phyloP scores from a whole-genome alignment of 1,140 invertebrate species.

The Dicyema japonicum region DNA sequence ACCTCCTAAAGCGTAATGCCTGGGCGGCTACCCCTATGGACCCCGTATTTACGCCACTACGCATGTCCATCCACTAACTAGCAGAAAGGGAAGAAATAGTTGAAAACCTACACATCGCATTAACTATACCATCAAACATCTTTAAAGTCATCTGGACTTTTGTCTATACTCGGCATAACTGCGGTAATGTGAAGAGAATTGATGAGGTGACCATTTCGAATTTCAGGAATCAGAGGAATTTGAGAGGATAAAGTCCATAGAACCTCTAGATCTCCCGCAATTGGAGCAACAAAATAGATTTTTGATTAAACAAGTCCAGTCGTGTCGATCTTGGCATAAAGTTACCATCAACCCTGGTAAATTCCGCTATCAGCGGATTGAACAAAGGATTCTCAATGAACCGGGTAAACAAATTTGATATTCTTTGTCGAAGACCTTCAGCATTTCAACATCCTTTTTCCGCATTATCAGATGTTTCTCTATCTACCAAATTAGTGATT shows the following conservation, averaged over 20 bases:
- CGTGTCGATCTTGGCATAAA: background rate
- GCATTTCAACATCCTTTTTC: slow-evolving; percentile 14
- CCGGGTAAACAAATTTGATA: slow-evolving; percentile 19
- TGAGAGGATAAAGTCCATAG: slow-evolving; percentile 6
- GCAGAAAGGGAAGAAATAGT: too few species aligned
- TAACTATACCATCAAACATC: too few species aligned
- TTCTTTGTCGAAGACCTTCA: slow-evolving; percentile 19
- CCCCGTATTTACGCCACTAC: too few species aligned
- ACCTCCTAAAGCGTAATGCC: too few species aligned
- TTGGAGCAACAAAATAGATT: background rate
- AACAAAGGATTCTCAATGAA: slow-evolving; percentile 20
- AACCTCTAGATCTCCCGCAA: background rate
- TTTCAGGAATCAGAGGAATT: slow-evolving; percentile 13
- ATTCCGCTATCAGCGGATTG: slow-evolving; percentile 17
- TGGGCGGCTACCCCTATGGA: too few species aligned
- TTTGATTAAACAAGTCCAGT: background rate
- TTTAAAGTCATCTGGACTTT: too few species aligned
- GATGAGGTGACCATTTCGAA: too few species aligned
- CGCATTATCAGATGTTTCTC: slow-evolving; percentile 21
- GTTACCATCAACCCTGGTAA: slow-evolving; percentile 19
- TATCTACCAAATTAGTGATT: slow-evolving; percentile 18
- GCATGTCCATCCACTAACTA: too few species aligned
- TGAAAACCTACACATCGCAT: too few species aligned
- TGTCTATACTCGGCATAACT: too few species aligned
- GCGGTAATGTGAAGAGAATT: too few species aligned